A percentile compares a stretch with the other conserved stretches of the same genome.
Evolutionary conservation across 2,797 vertebrate genomes (phyloP).

Genomic region (Carcharodon carcharias): DNA sequence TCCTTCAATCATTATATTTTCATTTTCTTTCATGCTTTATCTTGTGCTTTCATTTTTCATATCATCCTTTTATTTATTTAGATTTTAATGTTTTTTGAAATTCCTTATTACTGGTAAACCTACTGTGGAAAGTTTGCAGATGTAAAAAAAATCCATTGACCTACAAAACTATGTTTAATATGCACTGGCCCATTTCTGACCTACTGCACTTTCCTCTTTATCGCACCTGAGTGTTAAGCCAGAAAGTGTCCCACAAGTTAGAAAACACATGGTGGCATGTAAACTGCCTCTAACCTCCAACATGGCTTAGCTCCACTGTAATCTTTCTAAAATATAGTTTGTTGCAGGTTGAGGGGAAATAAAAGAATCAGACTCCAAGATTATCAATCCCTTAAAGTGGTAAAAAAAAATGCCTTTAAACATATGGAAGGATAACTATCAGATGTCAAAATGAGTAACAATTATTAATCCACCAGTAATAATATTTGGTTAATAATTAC

Average conservation of each 20-base stretch:
- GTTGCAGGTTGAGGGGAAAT: background rate
- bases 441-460: background rate
- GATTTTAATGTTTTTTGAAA: background rate
- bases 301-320: background rate
- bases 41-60: background rate
- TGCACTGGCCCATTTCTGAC: too few species aligned
- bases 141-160: background rate
- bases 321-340: background rate
- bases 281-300: background rate
- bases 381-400: background rate
- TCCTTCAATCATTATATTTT: background rate
- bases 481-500: constrained; percentile 22
- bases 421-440: background rate
- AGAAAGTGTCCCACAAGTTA: background rate
- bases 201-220: background rate
- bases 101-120: background rate
- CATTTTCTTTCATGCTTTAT: background rate
- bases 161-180: background rate
- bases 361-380: background rate
- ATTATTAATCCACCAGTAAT: constrained; percentile 29
- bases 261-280: background rate
- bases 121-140: background rate
- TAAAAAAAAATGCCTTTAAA: background rate
- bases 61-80: background rate
- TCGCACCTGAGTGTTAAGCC: background rate